These are phyloP conservation scores for Pseudoips prasinana DNA, from an alignment of 2,888 invertebrate genomes.

Conservation along the genomic window DNA sequence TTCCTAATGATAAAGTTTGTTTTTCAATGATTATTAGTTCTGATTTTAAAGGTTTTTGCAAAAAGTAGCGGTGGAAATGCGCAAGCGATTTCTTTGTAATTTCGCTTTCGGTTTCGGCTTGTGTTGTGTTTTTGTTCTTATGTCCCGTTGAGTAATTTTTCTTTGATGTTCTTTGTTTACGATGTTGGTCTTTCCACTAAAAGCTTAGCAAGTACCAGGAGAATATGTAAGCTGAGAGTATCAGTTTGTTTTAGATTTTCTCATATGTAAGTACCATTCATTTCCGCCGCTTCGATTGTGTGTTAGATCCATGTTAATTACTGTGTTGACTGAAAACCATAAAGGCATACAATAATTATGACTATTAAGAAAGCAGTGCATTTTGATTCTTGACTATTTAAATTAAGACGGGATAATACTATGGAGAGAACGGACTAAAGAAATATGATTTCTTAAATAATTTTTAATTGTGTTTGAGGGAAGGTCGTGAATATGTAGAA, in stretches of 20 bases:
- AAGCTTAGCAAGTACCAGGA: neutral
- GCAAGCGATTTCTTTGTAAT: conserved; percentile 59
- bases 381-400: too few relatives aligned
- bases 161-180: conserved; percentile 35
- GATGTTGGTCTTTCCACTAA: conserved; percentile 24
- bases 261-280: conserved; percentile 5
- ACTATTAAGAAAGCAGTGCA: too few relatives aligned
- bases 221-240: conserved; percentile 8
- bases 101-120: conserved; percentile 40
- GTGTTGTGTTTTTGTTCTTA: conserved; percentile 47
- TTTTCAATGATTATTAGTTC: conserved; percentile 27
- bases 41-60: conserved; percentile 46
- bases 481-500: too few relatives aligned
- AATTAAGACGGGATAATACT: too few relatives aligned
- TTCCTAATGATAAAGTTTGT: conserved; percentile 38
- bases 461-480: too few relatives aligned
- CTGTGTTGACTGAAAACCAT: conserved; percentile 6
- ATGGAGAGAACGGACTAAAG: too few relatives aligned
- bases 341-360: too few relatives aligned
- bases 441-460: too few relatives aligned
- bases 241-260: conserved; percentile 6
- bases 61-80: conserved; percentile 49
- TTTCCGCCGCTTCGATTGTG: conserved; percentile 13
- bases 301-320: conserved; percentile 2
- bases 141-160: conserved; percentile 48